Base-by-base conservation (phyloP, 2,797 vertebrate genomes). In the Sebastes elongatus region DNA sequence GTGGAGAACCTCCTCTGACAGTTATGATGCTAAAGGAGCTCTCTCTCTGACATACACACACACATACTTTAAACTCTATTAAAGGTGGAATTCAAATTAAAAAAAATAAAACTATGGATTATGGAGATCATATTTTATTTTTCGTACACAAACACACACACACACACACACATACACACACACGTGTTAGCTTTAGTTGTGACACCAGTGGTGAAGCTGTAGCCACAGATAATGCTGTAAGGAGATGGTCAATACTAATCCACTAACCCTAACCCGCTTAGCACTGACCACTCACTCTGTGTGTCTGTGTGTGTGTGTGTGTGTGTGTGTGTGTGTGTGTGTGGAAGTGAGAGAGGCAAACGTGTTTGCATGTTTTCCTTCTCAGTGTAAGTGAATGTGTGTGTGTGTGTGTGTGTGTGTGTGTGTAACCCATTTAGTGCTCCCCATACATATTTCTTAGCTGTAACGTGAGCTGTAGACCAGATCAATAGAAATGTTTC, bases 401-500 rank as follows among this genome's bases (percentile, higher is more conserved):
- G 56, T 76, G 62, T 78, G 56, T 74, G 55, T 69, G 64, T 33
- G 32, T 77, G 35, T 78, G 56, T 74, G 55, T 69, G 83, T 71
- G 74, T 71, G 70, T 71, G 61, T 87, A 92, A 92, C 86, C 80
- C 86, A 84, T 90, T 93, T 93, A 93, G 88, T 16, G 61, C 61
- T 64, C 71, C 85, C 69, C 71, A 80, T 92, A 93, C 92, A 95
- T 94, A 94, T 94, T 94, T 94, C 89, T 93, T 85, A 74, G 89
- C 86, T 90, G 91, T 91, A 95, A 95, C 86, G 96, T 94, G 96
- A 98, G 95, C 96, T 95, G 96, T 92, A 97, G 88, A 97, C 96
- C 96, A 95, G 97, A 98, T 98, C 97, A 96, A 99, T 98, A 97
- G 93, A 96, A 98, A 98, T 97, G 97, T 96, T 97, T 98, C 97